These are phyloP conservation scores for Myiopsitta monachus DNA, from an alignment of 2,113 vertebrate species.

Conservation along the genomic window DNA sequence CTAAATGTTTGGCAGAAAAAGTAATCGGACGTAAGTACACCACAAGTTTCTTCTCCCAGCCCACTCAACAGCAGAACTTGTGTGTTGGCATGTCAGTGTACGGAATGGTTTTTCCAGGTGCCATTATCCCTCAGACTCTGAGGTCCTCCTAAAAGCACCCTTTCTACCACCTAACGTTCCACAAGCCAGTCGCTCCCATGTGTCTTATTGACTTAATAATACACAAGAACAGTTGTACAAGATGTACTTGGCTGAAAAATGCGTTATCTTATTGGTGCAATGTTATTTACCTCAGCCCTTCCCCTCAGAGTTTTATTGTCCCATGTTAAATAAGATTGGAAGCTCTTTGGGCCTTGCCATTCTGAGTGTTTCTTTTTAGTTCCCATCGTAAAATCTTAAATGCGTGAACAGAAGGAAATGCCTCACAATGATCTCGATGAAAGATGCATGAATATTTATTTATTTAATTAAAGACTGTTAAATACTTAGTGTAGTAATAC, in stretches of 20 bases:
- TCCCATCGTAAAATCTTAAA: background rate
- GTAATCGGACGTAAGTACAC: accelerated
- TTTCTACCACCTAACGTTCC: accelerated
- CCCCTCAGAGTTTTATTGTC: background rate
- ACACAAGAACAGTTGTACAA: background rate
- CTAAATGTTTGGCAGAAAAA: background rate
- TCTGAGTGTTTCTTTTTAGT: background rate
- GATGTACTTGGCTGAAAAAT: background rate
- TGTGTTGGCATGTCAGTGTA: accelerated
- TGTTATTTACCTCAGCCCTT: background rate
- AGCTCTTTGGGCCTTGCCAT: background rate
- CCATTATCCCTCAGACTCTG: accelerated
- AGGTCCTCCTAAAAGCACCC: too few relatives aligned
- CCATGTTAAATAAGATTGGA: background rate
- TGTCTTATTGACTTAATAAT: background rate
- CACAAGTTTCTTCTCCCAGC: accelerated
- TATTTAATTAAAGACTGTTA: background rate
- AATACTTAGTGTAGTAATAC: background rate
- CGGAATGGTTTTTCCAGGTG: accelerated
- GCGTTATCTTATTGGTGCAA: accelerated
- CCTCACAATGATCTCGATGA: background rate
- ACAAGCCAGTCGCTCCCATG: accelerated
- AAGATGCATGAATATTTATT: background rate
- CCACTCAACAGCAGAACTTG: accelerated
- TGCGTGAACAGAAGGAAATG: background rate